Evolutionary conservation across 1,140 invertebrate genomes (phyloP), one percentile per base, ranked within the genome.

Genomic region (Kradibia gibbosae): DNA sequence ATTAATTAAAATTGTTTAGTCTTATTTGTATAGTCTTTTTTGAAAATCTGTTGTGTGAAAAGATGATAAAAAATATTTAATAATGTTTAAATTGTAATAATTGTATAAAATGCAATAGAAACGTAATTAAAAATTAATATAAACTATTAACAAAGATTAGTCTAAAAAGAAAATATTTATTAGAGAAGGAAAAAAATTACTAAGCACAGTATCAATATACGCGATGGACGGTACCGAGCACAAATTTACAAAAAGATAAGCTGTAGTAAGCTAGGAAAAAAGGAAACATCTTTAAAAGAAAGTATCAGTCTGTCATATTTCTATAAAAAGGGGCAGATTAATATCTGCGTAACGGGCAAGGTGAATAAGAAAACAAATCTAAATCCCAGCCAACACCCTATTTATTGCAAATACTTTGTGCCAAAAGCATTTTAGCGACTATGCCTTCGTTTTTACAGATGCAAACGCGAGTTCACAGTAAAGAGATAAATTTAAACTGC

Each of bases 291-390:
- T 34, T 17, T 25, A 28, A 73, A 70, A 42, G 7, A 70, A n/a
- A 11, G 20, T 42, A 42, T 3, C 31, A 67, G 22, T 15, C 39
- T 20, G 65, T 70, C 65, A 70, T 70, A 70, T 70, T 42, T 70
- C 65, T 70, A 70, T 70, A 70, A 70, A 70, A 70, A 70, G 65
- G 36, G 20, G 34, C 1, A 25, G 65, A 22, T 70, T 42, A 17
- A 3, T 13, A 28, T 62, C 34, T 34, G 25, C 15, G 8, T 2
- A 25, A 13, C n/a, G 57, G 13, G 20, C 10, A 60, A 60, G 8
- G 5, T 60, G 57, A 28, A 22, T 4, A 28, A n/a, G 10, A 2
- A 28, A n/a, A n/a, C n/a, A 15, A 13, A 34, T 34, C 2, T 34
- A 15, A 28, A 7, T 28, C 25, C 13, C 3, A 17, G 4, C 13